Conservation (phyloP, 1,140 invertebrate genomes). For the Cydia pomonella region DNA sequence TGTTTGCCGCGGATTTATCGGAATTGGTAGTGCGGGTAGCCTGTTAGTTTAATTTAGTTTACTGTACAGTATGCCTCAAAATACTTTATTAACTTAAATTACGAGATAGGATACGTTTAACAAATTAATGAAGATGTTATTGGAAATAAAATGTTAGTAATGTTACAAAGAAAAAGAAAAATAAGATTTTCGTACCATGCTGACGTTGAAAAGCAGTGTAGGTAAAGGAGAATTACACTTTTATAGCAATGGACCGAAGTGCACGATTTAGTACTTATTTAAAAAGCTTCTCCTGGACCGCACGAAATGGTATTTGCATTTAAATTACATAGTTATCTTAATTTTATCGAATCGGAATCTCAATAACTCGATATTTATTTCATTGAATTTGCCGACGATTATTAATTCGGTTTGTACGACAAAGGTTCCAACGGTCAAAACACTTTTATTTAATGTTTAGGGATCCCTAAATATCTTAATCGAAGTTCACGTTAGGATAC, state of each 20-base stretch:
- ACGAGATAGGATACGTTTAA: too few species aligned
- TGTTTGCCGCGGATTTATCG: neutral
- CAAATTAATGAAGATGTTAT: too few species aligned
- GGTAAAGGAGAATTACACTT: neutral
- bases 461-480: neutral
- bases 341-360: neutral
- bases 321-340: neutral
- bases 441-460: neutral
- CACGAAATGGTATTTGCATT: neutral
- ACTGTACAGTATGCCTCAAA: too few species aligned
- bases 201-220: neutral
- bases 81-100: too few species aligned
- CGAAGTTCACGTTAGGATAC: neutral
- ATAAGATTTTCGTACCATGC: neutral
- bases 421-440: neutral
- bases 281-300: neutral
- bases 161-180: neutral
- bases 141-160: too few species aligned
- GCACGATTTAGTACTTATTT: neutral
- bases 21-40: neutral
- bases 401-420: neutral
- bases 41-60: neutral
- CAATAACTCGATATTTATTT: neutral
- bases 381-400: neutral
- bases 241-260: neutral